These are phyloP conservation scores for Ploceus nigricollis DNA, from an alignment of 2,113 vertebrate species.

Conservation along the genomic window DNA sequence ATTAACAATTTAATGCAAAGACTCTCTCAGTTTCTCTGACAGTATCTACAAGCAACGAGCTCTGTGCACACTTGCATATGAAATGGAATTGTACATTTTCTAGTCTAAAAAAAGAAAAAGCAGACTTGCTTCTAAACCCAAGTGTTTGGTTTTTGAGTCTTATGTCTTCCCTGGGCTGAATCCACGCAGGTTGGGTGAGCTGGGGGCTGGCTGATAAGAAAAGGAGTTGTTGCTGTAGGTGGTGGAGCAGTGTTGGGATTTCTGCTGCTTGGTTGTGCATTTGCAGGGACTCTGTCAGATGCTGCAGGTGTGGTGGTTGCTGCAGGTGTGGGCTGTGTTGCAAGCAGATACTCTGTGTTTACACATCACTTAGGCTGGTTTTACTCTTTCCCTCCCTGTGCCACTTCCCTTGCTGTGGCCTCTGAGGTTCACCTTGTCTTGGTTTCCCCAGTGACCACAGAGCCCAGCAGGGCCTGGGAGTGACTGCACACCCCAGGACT, in stretches of 20 bases:
- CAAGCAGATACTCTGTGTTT: not conserved
- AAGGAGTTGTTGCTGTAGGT: not conserved
- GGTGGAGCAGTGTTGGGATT: not conserved
- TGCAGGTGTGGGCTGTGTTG: not conserved
- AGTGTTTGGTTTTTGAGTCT: not conserved
- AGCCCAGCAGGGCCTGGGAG: not conserved
- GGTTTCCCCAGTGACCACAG: not conserved
- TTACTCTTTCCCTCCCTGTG: not conserved
- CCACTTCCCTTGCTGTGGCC: not conserved
- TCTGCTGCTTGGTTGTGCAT: not conserved
- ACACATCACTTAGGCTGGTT: fast-evolving
- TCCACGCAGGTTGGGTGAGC: not conserved
- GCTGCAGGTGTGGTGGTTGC: not conserved
- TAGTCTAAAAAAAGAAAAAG: constrained; percentile 29
- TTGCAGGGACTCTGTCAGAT: fast-evolving
- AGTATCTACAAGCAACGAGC: not conserved
- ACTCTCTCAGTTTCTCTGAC: constrained; percentile 10
- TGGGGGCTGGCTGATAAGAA: not conserved
- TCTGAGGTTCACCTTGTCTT: not conserved
- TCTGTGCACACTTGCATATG: not conserved
- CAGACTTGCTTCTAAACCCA: not conserved
- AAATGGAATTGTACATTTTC: constrained; percentile 27
- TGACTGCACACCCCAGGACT: fast-evolving
- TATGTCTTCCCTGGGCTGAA: not conserved
- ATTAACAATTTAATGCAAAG: constrained; percentile 18